These are phyloP conservation scores for Tringa solitaria DNA, from an alignment of 2,113 vertebrate genomes.

Conservation along the genomic window DNA sequence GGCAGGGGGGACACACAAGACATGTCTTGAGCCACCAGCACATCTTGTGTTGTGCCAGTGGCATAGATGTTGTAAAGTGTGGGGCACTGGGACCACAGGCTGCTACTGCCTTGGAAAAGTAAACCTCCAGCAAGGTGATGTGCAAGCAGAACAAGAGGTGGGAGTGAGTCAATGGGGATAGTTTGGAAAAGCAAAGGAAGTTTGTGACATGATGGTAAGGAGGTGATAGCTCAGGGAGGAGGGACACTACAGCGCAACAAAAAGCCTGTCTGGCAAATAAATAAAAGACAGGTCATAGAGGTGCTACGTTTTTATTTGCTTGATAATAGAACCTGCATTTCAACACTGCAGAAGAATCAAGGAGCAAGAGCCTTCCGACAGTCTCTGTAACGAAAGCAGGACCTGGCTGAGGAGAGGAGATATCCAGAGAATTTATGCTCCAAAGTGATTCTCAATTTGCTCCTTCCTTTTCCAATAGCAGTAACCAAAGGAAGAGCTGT, in stretches of 20 bases:
- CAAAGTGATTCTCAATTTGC: background rate
- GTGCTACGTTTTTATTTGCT: background rate
- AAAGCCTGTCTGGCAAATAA: background rate
- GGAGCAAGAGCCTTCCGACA: background rate
- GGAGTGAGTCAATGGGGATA: background rate
- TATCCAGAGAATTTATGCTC: background rate
- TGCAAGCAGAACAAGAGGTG: background rate
- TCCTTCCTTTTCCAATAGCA: background rate
- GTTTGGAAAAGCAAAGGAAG: background rate
- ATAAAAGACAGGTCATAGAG: background rate
- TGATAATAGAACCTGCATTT: background rate
- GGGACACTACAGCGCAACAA: background rate
- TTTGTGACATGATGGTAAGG: background rate
- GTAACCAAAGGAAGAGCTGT: background rate
- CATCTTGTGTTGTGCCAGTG: rapidly evolving
- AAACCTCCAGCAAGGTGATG: background rate
- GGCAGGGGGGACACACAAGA: too few relatives aligned
- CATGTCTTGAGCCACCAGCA: background rate
- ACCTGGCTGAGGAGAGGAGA: background rate
- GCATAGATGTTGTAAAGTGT: background rate
- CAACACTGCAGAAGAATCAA: background rate
- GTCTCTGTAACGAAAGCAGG: background rate
- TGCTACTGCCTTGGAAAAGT: background rate
- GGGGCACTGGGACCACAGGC: background rate
- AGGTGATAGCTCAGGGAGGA: background rate